A percentile compares a stretch with the other conserved stretches of the same genome.
Evolutionary conservation across 2,113 vertebrate genomes (phyloP).

Genomic region (Spea bombifrons): DNA sequence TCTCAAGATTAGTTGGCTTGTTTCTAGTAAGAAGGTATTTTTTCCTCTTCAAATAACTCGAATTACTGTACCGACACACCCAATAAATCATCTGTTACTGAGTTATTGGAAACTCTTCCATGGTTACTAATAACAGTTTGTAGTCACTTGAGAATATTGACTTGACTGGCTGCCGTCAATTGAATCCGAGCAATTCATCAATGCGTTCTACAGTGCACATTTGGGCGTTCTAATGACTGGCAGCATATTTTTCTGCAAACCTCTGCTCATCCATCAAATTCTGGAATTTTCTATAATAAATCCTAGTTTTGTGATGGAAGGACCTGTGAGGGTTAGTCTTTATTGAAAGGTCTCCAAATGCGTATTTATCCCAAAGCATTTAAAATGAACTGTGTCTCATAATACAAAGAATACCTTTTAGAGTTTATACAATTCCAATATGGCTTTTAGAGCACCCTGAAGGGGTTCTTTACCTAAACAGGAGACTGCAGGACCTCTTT

Average conservation of each 20-base stretch:
- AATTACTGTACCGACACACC: not conserved
- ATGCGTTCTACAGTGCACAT: not conserved
- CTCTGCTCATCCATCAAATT: not conserved
- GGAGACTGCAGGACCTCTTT: too few species aligned
- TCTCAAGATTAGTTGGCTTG: not conserved
- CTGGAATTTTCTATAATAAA: not conserved
- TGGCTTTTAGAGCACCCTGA: too few species aligned
- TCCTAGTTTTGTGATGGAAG: not conserved
- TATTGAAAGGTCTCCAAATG: not conserved
- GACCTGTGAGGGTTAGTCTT: not conserved
- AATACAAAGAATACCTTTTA: too few species aligned
- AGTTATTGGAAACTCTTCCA: not conserved
- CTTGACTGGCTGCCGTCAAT: not conserved
- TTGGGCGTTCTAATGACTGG: not conserved
- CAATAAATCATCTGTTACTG: not conserved
- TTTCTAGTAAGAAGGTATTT: not conserved
- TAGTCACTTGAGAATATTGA: not conserved
- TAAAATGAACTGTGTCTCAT: too few species aligned
- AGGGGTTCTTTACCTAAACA: too few species aligned
- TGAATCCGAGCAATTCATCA: constrained; percentile 3
- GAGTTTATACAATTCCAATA: too few species aligned
- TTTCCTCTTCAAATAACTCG: not conserved
- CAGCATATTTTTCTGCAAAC: not conserved
- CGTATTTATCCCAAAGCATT: not conserved
- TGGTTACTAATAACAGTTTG: not conserved